Conservation (phyloP, 2,888 invertebrate genomes). For the Furcula furcula region DNA sequence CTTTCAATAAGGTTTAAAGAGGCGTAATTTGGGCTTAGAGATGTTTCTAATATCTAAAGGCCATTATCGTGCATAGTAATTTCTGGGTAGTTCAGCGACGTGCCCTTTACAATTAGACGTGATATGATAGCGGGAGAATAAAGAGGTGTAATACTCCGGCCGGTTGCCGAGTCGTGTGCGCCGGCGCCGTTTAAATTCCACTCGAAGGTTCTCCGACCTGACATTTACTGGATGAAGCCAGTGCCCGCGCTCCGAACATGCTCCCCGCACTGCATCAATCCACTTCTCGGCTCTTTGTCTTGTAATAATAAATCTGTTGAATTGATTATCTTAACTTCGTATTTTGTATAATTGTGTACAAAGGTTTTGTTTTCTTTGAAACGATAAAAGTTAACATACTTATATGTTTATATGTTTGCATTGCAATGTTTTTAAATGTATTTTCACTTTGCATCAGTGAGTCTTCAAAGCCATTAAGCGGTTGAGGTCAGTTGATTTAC, state of each 20-base stretch:
- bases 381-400: not conserved
- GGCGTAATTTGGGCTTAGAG: too few species aligned
- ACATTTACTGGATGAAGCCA: conserved; percentile 24
- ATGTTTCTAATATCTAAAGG: too few species aligned
- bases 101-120: conserved; percentile 38
- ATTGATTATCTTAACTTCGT: conserved; percentile 11
- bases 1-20: too few species aligned
- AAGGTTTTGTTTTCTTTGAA: not conserved
- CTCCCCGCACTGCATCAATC: conserved; percentile 10
- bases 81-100: conserved; percentile 23
- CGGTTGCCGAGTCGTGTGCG: conserved; percentile 9
- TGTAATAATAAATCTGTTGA: conserved; percentile 7
- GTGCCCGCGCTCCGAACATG: conserved; percentile 9
- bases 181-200: conserved; percentile 14
- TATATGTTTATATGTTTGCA: not conserved
- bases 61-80: conserved; percentile 2
- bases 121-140: conserved; percentile 41
- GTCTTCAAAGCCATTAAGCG: conserved; percentile 7
- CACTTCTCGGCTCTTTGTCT: conserved; percentile 14
- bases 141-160: conserved; percentile 27
- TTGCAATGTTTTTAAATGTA: not conserved
- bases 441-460: conserved; percentile 5
- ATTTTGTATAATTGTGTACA: not conserved
- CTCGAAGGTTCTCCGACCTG: conserved; percentile 27
- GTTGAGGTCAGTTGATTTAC: conserved; percentile 19